Evolutionary conservation across 2,113 vertebrate genomes (phyloP).

Genomic region (Elgaria multicarinata): DNA sequence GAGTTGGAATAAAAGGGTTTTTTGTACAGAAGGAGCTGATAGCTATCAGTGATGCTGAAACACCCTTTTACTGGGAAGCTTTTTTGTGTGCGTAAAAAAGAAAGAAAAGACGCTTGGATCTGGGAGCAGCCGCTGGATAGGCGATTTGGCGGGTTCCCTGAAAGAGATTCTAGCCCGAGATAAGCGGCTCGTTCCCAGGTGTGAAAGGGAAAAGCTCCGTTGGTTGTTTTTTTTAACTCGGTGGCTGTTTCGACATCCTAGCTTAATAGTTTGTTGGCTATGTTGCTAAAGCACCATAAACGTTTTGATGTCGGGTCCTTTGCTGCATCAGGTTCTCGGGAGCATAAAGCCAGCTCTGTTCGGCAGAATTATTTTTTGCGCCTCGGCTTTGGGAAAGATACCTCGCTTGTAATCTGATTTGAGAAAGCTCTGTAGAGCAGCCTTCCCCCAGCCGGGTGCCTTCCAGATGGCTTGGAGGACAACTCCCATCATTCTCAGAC

Average conservation of each 20-base stretch:
- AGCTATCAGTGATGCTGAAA: constrained; percentile 83
- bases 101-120: constrained; percentile 83
- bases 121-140: constrained; percentile 76
- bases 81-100: constrained; percentile 58
- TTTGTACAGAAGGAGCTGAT: constrained; percentile 89
- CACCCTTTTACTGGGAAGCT: constrained; percentile 84
- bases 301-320: constrained; percentile 61
- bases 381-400: constrained; percentile 7
- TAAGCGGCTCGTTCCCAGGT: constrained; percentile 81
- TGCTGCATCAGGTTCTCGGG: background rate
- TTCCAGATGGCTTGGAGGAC: no score
- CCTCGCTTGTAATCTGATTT: constrained; percentile 5
- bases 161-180: constrained; percentile 84
- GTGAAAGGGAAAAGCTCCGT: constrained; percentile 80
- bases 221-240: constrained; percentile 64
- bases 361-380: background rate
- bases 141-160: constrained; percentile 78
- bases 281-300: constrained; percentile 26
- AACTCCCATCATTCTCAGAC: background rate
- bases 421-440: background rate
- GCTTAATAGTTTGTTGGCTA: constrained; percentile 70
- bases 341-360: constrained; percentile 52
- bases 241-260: constrained; percentile 61
- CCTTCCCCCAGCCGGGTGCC: no score
- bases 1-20: constrained; percentile 88